These are phyloP conservation scores for Semaprochilodus insignis DNA, from an alignment of 2,797 vertebrate species.

Conservation along the genomic window DNA sequence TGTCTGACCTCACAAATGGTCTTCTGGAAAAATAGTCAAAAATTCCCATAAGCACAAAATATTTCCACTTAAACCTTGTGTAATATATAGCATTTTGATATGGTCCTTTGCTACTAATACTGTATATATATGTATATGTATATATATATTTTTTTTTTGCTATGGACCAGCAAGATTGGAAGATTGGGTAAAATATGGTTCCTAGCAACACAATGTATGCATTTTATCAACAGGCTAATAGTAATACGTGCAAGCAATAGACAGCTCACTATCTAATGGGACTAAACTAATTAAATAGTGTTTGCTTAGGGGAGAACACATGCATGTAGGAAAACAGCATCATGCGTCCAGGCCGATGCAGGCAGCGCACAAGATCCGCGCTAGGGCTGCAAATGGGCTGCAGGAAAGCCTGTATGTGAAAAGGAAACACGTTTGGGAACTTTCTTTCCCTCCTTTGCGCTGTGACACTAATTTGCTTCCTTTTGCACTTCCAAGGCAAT, in stretches of 20 bases:
- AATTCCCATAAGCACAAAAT: no score
- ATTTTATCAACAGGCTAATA: neutral
- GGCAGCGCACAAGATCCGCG: constrained; percentile 40
- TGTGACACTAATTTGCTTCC: constrained; percentile 84
- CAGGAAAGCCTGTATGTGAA: constrained; percentile 73
- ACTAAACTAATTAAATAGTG: neutral
- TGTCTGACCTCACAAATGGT: no score
- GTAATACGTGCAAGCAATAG: neutral
- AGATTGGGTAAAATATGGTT: neutral
- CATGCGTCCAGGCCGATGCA: neutral
- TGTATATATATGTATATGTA: no score
- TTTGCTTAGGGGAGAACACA: constrained; percentile 1
- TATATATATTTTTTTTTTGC: no score
- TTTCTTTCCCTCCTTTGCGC: constrained; percentile 72
- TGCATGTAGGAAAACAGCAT: neutral
- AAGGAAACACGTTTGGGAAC: constrained; percentile 75
- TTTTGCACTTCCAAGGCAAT: constrained; percentile 84
- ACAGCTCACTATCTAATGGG: constrained; percentile 1
- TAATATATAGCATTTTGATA: no score
- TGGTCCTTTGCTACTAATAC: no score
- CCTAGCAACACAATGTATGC: neutral
- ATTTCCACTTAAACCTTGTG: no score
- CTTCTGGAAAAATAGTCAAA: no score
- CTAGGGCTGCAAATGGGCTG: constrained; percentile 66
- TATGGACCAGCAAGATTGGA: neutral